These are phyloP conservation scores for Lysandra coridon DNA, from an alignment of 2,888 invertebrate genomes.

Conservation along the genomic window DNA sequence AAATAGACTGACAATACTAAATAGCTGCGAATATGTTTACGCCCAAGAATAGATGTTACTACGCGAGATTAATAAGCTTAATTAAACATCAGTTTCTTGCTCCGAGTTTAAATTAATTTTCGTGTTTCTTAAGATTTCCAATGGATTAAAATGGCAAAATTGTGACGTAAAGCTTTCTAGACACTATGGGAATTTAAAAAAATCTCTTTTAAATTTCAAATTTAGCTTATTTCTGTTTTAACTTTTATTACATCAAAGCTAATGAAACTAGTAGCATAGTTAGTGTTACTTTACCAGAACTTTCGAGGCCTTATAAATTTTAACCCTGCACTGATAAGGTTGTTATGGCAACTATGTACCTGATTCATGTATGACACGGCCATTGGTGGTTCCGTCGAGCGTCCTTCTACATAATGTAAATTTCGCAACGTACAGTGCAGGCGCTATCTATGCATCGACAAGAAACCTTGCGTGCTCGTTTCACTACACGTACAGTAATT, in stretches of 20 bases:
- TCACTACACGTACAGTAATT: neutral
- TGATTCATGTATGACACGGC: constrained; percentile 4
- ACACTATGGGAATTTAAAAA: too few relatives aligned
- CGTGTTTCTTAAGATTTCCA: neutral
- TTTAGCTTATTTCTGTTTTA: too few relatives aligned
- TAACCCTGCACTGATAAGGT: constrained; percentile 8
- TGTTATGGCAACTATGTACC: neutral
- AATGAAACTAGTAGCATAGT: neutral
- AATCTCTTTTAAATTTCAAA: too few relatives aligned
- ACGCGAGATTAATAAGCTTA: neutral
- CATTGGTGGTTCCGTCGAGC: constrained; percentile 7
- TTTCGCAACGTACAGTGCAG: constrained; percentile 17
- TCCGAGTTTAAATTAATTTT: neutral
- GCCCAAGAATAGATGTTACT: neutral
- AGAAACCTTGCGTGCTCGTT: constrained; percentile 24
- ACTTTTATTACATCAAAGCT: neutral
- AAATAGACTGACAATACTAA: neutral
- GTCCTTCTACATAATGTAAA: constrained; percentile 31
- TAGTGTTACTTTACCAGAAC: neutral
- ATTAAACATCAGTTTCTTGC: neutral
- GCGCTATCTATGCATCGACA: constrained; percentile 31
- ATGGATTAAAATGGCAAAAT: neutral
- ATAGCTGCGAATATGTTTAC: neutral
- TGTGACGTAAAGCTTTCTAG: too few relatives aligned
- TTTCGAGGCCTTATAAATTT: neutral